Base-by-base conservation (phyloP, 2,797 vertebrate species). In the Perodicticus potto region DNA sequence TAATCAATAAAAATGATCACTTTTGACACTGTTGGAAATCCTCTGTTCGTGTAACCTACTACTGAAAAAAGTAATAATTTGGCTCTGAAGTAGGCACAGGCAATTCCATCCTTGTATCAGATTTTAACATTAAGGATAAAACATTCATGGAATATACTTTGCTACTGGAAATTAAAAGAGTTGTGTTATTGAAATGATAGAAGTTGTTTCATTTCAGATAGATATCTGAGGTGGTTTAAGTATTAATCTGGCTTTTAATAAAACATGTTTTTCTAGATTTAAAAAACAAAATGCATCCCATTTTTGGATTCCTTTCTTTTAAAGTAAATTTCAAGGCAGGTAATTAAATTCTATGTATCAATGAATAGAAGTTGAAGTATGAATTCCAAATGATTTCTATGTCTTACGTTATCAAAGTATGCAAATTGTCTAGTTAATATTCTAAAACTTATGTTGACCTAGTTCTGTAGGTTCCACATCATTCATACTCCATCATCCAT, bases 241-340 rank as follows among this genome's bases (percentile, higher is more conserved):
- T 85, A 96, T 93, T 94, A 92, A 95, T 90, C 19, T 17, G 76
- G 55, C 25, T 96, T 94, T 95, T 78, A 96, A 95, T 86, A 86
- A 73, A 93, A 94, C 57, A 93, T 76, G 23, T 45, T 86, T 94
- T 82, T 94, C 67, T 89, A 87, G n/a, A 83, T 37, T 92, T 78
- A 82, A 90, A 96, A 91, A 89, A 83, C 29, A 91, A 93, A 83
- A 92, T 67, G 32, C 29, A 87, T 13, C 61, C n/a, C 40, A 32
- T 40, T 85, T 96, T 65, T 81, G 1, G 40, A 92, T 87, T 85
- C 37, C 22, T 85, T 94, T 89, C 87, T 91, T 91, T 86, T 74
- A 85, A 95, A 96, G 74, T 84, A 72, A 73, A 73, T 61, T 92
- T 86, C 89, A 84, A 91, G 61, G 57, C 37, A 91, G 25, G 85